Conservation (phyloP, 2,113 vertebrate genomes). For the Cephalopterus ornatus region DNA sequence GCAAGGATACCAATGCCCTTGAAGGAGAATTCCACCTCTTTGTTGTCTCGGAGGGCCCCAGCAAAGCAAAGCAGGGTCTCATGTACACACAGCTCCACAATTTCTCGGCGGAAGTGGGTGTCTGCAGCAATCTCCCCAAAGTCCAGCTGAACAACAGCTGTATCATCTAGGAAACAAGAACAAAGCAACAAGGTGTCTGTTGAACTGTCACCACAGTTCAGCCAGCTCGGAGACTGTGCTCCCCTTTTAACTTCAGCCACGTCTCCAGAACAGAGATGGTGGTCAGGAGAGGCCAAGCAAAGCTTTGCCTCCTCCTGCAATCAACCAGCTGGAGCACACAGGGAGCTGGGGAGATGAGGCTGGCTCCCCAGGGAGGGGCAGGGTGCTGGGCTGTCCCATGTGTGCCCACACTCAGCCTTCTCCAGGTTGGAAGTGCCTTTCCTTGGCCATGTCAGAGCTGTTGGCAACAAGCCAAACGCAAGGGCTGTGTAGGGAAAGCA, state of each 20-base stretch:
- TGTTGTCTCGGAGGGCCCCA: background rate
- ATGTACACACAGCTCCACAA: background rate
- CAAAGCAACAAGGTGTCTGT: background rate
- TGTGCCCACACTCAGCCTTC: background rate
- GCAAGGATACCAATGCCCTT: background rate
- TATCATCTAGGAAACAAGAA: background rate
- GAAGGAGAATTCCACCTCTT: background rate
- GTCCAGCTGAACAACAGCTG: background rate
- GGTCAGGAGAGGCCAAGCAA: background rate
- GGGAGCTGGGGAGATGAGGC: background rate
- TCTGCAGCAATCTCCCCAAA: background rate
- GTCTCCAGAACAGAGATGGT: background rate
- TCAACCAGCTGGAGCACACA: background rate
- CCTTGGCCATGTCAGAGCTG: background rate
- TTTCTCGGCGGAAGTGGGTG: background rate
- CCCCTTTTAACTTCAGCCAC: background rate
- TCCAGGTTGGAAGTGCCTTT: background rate
- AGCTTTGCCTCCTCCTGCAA: background rate
- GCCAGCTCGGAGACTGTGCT: background rate
- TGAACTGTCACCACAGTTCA: fast-evolving
- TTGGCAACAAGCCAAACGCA: background rate
- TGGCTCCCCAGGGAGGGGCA: background rate
- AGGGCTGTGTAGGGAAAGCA: background rate
- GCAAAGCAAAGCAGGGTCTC: background rate
- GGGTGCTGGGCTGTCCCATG: too few species aligned